Evolutionary conservation across 2,113 vertebrate genomes (phyloP).

Genomic region (Ramphastos sulfuratus): DNA sequence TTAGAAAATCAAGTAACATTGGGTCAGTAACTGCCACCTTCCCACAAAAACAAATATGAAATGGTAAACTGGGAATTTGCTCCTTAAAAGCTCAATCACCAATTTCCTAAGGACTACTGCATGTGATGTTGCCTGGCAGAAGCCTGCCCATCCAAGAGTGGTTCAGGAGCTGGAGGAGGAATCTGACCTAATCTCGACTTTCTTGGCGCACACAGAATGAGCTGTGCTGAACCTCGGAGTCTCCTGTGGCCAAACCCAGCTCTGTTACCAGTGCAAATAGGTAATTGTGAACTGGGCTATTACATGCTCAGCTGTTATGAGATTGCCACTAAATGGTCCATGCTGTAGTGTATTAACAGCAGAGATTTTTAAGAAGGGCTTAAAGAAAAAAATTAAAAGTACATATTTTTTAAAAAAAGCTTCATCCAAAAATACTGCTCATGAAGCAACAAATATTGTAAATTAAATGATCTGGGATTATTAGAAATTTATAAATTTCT

Average conservation of each 20-base stretch:
- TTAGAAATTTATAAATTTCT: background rate
- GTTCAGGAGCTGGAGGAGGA: background rate
- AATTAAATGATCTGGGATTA: background rate
- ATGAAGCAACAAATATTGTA: background rate
- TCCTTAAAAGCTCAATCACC: background rate
- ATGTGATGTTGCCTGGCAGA: background rate
- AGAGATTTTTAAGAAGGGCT: background rate
- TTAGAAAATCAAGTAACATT: background rate
- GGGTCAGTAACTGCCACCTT: background rate
- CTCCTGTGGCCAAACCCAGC: background rate
- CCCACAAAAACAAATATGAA: background rate
- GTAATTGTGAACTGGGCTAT: background rate
- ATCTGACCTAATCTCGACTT: background rate
- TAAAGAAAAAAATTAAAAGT: background rate
- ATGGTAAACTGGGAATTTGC: background rate
- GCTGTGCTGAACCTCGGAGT: background rate
- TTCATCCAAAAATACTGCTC: background rate
- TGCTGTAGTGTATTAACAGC: background rate
- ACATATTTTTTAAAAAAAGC: background rate
- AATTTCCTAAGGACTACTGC: fast-evolving
- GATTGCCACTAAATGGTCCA: fast-evolving
- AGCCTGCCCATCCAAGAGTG: background rate
- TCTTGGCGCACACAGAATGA: fast-evolving
- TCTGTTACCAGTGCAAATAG: background rate
- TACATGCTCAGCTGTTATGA: background rate